A percentile compares a stretch with the other conserved stretches of the same genome.
Conservation (phyloP, 2,797 vertebrate species). For the Eupleurogrammus muticus region DNA sequence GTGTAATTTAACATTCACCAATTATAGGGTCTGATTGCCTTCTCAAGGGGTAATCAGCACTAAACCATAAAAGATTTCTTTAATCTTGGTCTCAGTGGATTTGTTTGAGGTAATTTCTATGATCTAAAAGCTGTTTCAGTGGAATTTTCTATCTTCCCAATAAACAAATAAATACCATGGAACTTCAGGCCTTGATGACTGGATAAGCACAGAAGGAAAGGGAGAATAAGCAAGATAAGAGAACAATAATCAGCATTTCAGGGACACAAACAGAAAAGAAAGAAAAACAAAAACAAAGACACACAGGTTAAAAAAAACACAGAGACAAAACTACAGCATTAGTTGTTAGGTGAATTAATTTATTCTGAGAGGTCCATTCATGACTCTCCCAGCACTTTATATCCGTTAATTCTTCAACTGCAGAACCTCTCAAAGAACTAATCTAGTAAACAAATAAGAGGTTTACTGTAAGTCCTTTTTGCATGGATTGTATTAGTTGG, state of each 20-base stretch:
- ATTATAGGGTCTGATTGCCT: constrained; percentile 52
- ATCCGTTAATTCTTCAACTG: constrained; percentile 12
- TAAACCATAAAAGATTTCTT: constrained; percentile 41
- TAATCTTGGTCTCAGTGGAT: constrained; percentile 41
- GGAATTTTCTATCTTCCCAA: not conserved
- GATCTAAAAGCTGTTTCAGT: constrained; percentile 34
- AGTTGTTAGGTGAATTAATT: constrained; percentile 4
- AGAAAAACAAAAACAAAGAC: constrained; percentile 17
- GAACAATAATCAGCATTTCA: not conserved
- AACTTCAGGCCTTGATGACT: not conserved
- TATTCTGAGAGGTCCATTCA: not conserved
- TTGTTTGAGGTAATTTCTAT: constrained; percentile 30
- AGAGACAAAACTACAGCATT: not conserved
- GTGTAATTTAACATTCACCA: constrained; percentile 45
- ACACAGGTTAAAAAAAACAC: constrained; percentile 16
- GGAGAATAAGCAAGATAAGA: not conserved
- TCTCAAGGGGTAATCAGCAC: constrained; percentile 10
- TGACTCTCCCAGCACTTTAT: not conserved
- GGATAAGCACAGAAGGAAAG: constrained; percentile 12
- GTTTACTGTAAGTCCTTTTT: constrained; percentile 16
- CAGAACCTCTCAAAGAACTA: constrained; percentile 11
- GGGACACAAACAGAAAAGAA: constrained; percentile 4
- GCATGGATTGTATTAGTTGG: not conserved
- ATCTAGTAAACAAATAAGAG: no score
- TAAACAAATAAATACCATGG: constrained; percentile 48